Conservation (phyloP, 2,888 invertebrate species). For the Digitonthophagus gazella region DNA sequence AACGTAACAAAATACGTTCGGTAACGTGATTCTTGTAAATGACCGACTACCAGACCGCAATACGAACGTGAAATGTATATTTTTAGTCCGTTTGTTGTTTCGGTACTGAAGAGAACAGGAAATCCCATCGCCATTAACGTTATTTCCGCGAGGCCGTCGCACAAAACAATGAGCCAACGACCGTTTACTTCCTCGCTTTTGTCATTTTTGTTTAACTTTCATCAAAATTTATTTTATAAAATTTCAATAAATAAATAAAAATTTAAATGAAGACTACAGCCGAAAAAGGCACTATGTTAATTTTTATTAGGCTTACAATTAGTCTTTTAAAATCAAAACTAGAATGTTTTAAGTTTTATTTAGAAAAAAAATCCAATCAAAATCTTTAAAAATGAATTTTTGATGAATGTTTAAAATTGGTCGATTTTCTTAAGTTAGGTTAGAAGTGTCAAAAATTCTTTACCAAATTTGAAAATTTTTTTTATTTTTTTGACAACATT, state of each 20-base stretch:
- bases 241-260: not conserved
- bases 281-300: not conserved
- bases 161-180: not conserved
- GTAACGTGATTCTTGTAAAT: not conserved
- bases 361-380: too few relatives aligned
- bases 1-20: not conserved
- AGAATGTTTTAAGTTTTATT: too few relatives aligned
- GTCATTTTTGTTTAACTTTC: not conserved
- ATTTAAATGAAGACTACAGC: not conserved
- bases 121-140: not conserved
- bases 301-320: too few relatives aligned
- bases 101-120: not conserved
- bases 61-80: not conserved
- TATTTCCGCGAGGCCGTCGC: not conserved
- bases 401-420: too few relatives aligned
- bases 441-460: too few relatives aligned
- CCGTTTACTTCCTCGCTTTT: not conserved
- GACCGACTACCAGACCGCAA: not conserved
- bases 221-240: not conserved
- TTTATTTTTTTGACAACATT: too few relatives aligned
- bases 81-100: not conserved
- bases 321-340: too few relatives aligned
- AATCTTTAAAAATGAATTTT: too few relatives aligned
- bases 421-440: too few relatives aligned
- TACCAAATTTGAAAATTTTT: too few relatives aligned